These are phyloP conservation scores for Nomia melanderi DNA, from an alignment of 1,140 invertebrate genomes.

Conservation along the genomic window DNA sequence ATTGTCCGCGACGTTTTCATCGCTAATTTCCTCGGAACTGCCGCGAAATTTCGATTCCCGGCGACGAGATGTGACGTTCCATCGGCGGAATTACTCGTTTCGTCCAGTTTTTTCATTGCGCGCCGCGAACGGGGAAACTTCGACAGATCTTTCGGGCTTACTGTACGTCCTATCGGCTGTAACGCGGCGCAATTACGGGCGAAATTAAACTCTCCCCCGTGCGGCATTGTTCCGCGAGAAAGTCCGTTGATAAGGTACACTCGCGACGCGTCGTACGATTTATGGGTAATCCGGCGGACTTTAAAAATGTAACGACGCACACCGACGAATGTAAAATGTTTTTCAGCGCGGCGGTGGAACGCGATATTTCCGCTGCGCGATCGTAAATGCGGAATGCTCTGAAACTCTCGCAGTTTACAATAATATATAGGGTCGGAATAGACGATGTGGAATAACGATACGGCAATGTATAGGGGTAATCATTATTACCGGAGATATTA, in stretches of 20 bases:
- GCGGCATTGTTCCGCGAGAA: background rate
- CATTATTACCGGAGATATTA: too few species aligned
- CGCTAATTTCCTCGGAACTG: background rate
- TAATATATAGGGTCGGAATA: too few species aligned
- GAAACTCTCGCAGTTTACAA: too few species aligned
- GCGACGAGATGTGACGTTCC: background rate
- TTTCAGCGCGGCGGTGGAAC: too few species aligned
- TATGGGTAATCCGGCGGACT: background rate
- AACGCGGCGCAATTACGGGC: background rate
- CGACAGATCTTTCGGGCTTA: background rate
- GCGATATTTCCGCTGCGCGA: too few species aligned
- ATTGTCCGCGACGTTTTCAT: background rate
- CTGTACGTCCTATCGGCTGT: too few species aligned
- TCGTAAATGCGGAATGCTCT: too few species aligned
- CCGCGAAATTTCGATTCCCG: background rate
- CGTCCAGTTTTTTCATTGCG: background rate
- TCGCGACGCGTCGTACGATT: background rate
- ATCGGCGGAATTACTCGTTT: background rate
- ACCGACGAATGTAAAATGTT: too few species aligned
- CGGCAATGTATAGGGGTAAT: too few species aligned
- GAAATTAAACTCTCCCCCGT: background rate
- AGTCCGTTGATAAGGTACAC: background rate
- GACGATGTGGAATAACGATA: too few species aligned
- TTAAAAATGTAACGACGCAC: too few species aligned
- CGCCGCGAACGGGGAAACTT: background rate